A percentile compares a stretch with the other conserved stretches of the same genome.
Evolutionary conservation across 2,113 vertebrate species (phyloP).

Genomic region (Myocastor coypus): DNA sequence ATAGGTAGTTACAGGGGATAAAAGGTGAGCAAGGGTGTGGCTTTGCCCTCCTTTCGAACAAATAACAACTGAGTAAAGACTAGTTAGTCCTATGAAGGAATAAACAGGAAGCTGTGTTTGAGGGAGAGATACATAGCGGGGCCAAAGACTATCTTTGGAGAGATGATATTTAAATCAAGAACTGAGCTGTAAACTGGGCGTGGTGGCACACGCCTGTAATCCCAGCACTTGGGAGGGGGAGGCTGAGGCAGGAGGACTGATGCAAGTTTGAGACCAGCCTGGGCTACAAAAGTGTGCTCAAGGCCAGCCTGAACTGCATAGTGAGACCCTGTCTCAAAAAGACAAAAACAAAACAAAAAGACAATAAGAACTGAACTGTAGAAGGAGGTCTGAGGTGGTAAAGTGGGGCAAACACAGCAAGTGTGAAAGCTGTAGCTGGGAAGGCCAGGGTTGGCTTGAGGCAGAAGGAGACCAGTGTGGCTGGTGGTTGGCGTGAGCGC

Average conservation of each 20-base stretch:
- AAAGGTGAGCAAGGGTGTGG: background rate
- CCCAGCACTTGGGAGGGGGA: too few species aligned
- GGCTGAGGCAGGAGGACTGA: too few species aligned
- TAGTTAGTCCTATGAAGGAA: background rate
- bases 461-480: too few species aligned
- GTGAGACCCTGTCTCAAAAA: too few species aligned
- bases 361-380: background rate
- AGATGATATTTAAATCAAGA: constrained; percentile 45
- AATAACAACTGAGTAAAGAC: background rate
- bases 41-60: background rate
- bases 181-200: background rate
- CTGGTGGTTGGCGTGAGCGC: background rate
- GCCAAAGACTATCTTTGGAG: background rate
- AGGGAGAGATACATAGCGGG: background rate
- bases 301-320: too few species aligned
- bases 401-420: background rate
- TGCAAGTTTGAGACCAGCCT: too few species aligned
- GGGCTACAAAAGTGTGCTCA: too few species aligned
- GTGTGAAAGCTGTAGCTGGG: background rate
- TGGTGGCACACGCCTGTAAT: too few species aligned
- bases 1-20: background rate
- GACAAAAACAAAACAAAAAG: too few species aligned
- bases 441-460: too few species aligned
- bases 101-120: constrained; percentile 17
- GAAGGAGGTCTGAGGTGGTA: background rate